Conservation (phyloP, 2,888 invertebrate genomes). For the Perizoma affinitatum region DNA sequence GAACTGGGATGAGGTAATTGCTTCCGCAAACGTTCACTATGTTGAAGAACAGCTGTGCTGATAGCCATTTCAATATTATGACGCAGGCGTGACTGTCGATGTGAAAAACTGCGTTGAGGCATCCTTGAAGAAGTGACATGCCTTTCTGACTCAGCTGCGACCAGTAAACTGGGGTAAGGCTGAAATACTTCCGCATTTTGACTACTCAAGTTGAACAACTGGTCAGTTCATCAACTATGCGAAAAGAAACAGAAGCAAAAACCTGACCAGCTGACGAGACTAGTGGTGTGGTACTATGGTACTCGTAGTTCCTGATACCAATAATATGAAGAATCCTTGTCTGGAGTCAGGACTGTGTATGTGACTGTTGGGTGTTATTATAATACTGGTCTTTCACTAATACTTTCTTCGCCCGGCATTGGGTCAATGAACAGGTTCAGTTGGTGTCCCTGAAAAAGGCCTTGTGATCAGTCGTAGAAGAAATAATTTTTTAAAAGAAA, state of each 20-base stretch:
- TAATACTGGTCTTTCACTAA: too few species aligned
- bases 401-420: too few species aligned
- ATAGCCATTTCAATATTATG: slow-evolving; percentile 6
- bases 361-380: too few species aligned
- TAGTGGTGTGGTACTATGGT: neutral
- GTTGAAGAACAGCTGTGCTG: neutral
- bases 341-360: too few species aligned
- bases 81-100: slow-evolving; percentile 7
- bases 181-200: neutral
- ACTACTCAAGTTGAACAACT: neutral
- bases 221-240: neutral
- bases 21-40: slow-evolving; percentile 2
- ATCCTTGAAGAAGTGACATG: slow-evolving; percentile 17
- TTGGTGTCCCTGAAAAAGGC: too few species aligned
- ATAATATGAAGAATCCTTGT: too few species aligned
- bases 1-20: neutral
- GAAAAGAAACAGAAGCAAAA: neutral
- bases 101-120: slow-evolving; percentile 6
- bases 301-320: too few species aligned
- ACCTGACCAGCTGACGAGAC: neutral
- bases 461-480: too few species aligned
- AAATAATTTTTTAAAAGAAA: too few species aligned
- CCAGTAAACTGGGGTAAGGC: slow-evolving; percentile 7
- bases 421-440: too few species aligned
- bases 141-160: slow-evolving; percentile 8